These are phyloP conservation scores for Coremacera marginata DNA, from an alignment of 2,888 invertebrate species.

Conservation along the genomic window DNA sequence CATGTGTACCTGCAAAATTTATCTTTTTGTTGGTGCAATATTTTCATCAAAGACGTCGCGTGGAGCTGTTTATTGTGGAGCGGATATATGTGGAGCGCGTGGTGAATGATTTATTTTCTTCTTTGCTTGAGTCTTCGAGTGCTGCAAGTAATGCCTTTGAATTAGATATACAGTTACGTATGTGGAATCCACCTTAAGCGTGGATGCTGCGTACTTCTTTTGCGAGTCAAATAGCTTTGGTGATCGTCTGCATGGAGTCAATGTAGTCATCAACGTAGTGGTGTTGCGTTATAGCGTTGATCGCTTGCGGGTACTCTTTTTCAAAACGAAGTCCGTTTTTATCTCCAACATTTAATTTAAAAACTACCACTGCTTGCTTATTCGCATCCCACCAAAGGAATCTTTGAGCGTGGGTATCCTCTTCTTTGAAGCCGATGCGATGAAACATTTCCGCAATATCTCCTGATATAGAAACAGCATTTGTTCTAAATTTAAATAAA, in stretches of 20 bases:
- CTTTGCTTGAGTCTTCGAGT: not conserved
- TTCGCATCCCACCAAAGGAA: conserved; percentile 39
- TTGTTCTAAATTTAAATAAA: conserved; percentile 38
- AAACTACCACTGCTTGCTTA: not conserved
- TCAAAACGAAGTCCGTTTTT: too few relatives aligned
- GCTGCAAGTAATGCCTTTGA: not conserved
- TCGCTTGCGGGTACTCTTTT: too few relatives aligned
- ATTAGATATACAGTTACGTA: too few relatives aligned
- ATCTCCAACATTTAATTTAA: not conserved
- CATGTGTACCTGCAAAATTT: too few relatives aligned
- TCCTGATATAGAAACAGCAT: conserved; percentile 16
- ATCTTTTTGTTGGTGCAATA: conserved; percentile 38
- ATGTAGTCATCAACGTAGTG: too few relatives aligned
- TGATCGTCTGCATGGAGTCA: too few relatives aligned
- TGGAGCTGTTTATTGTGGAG: conserved; percentile 34
- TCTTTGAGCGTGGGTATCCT: conserved; percentile 33
- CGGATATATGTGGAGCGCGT: not conserved
- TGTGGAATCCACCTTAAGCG: too few relatives aligned
- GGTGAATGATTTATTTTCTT: not conserved
- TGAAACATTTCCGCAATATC: conserved; percentile 44
- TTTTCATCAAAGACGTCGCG: conserved; percentile 41
- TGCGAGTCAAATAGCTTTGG: too few relatives aligned
- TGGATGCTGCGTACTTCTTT: too few relatives aligned
- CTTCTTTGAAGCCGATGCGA: conserved; percentile 25
- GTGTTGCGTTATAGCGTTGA: too few relatives aligned